Base-by-base conservation (phyloP, 2,113 vertebrate genomes). In the Procavia capensis region DNA sequence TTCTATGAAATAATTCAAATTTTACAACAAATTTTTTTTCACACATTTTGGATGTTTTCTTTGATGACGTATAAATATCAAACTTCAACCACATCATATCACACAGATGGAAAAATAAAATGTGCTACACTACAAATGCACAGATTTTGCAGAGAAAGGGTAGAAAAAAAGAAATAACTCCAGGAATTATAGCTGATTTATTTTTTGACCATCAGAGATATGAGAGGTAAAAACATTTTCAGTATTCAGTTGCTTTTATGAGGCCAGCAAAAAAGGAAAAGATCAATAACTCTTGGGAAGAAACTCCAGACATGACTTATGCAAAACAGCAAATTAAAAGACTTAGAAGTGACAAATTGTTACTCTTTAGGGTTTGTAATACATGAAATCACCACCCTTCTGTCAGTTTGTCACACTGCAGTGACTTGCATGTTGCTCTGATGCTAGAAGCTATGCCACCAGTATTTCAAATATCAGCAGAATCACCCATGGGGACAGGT, bases 71-170 rank as follows among this genome's bases (percentile, higher is more conserved):
- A 39, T 92, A 85, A 83, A 81, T 61, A 95, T 57, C 54, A 76
- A 76, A n/a, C 47, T 91, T 92, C 54, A 78, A 91, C 41, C 27
- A 95, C 86, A 88, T 68, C 25, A 36, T 88, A 88, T 68, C 25
- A 36, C 57, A 72, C 83, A 96, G 91, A 78, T 78, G 29, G 91
- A 70, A 90, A 88, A 90, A 59, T 79, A 72, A 93, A 91, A 93
- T 79, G n/a, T 85, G 72, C 36, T 85, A 11, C 41, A 36, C 54
- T 63, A 79, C 86, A 94, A 92, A 54, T 39, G 85, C 57, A 72
- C 39, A 75, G 59, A 83, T 47, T 93, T 75, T 75, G 36, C 66
- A 83, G 34, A 92, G 54, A 86, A 84, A 57, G n/a, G 22, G 31
- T 27, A 88, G 88, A 95, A 87, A 66, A 34, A 20, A 36, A 6